Percentiles rank a stretch among this genome's conserved stretches.
Conservation (phyloP, 1,140 invertebrate genomes). For the Orius insidiosus region DNA sequence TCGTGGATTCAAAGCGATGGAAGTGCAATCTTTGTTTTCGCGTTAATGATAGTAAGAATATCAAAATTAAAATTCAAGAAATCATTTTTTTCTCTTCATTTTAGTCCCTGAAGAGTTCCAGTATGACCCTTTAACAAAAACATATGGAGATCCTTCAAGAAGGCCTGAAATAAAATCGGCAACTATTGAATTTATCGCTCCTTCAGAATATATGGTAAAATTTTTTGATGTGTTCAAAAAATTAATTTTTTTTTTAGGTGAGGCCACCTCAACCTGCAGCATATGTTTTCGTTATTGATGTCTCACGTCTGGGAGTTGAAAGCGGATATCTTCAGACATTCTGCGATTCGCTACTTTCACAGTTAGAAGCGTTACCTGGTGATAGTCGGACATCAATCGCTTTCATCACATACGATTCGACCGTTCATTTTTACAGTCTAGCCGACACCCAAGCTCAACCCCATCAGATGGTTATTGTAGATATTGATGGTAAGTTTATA, state of each 20-base stretch:
- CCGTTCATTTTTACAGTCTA: conserved; percentile 88
- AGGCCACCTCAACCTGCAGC: conserved; percentile 93
- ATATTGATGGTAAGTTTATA: conserved; percentile 61
- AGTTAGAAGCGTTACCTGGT: conserved; percentile 79
- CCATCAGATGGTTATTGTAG: conserved; percentile 80
- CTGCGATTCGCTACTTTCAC: conserved; percentile 58
- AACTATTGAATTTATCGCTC: conserved; percentile 97
- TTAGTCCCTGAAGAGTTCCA: conserved; percentile 95
- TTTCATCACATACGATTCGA: conserved; percentile 83
- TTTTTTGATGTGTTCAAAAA: neutral
- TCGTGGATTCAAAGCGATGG: conserved; percentile 91
- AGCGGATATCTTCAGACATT: conserved; percentile 78
- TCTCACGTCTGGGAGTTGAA: conserved; percentile 77
- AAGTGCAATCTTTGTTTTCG: conserved; percentile 97
- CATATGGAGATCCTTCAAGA: conserved; percentile 81
- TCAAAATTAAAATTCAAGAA: conserved; percentile 1
- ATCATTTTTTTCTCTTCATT: conserved; percentile 20
- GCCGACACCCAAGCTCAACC: conserved; percentile 71
- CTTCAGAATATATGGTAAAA: conserved; percentile 88
- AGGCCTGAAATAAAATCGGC: conserved; percentile 90
- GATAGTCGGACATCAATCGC: conserved; percentile 84
- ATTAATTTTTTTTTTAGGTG: conserved; percentile 35
- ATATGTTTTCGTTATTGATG: conserved; percentile 91
- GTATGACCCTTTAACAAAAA: conserved; percentile 85
- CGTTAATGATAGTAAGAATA: conserved; percentile 83